These are phyloP conservation scores for Sciurus vulgaris DNA, from an alignment of 2,797 vertebrate genomes.

Conservation along the genomic window DNA sequence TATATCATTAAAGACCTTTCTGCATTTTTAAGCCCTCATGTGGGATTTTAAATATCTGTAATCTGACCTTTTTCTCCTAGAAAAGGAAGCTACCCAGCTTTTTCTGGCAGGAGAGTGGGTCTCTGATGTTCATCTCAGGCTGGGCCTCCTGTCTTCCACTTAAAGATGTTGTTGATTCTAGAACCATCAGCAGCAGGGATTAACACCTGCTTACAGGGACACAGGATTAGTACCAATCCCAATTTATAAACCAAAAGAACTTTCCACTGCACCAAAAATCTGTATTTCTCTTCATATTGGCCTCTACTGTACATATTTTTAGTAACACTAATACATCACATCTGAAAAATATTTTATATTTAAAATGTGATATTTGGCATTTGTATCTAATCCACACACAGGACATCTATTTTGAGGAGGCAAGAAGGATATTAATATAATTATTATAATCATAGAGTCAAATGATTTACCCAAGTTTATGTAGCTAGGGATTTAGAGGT, in stretches of 20 bases:
- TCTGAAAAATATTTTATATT: background rate
- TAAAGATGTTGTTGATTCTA: background rate
- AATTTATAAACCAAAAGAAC: background rate
- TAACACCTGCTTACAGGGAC: background rate
- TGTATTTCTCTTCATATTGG: background rate
- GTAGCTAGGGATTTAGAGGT: background rate
- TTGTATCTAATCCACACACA: slow-evolving; percentile 14
- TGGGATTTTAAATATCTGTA: background rate
- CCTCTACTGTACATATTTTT: background rate
- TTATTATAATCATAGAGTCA: slow-evolving; percentile 8
- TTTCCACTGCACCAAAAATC: accelerated
- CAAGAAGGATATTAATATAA: background rate
- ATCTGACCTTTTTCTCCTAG: background rate
- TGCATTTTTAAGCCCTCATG: background rate
- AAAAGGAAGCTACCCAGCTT: background rate
- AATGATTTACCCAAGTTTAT: slow-evolving; percentile 4
- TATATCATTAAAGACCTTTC: background rate
- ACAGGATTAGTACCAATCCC: background rate
- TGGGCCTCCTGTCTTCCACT: background rate
- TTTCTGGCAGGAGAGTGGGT: background rate
- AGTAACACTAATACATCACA: background rate
- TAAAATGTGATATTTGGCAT: slow-evolving; percentile 14
- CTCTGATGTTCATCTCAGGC: background rate
- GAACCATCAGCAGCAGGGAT: too few species aligned
- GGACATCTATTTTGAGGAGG: background rate